These are phyloP conservation scores for Acronicta psi DNA, from an alignment of 2,888 invertebrate species.

Conservation along the genomic window DNA sequence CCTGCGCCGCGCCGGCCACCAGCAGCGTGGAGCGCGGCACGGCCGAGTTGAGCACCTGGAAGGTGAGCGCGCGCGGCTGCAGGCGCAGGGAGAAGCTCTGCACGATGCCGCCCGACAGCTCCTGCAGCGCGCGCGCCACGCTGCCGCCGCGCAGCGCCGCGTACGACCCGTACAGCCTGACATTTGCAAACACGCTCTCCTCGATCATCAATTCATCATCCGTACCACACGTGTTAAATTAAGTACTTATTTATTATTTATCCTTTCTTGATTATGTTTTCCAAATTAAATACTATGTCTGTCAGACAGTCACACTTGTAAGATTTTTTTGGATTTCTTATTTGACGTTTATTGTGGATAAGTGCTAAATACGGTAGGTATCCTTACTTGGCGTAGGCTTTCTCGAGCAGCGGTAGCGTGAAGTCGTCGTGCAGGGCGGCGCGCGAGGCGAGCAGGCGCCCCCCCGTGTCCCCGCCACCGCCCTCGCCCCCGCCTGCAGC, in stretches of 20 bases:
- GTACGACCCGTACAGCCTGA: conserved; percentile 92
- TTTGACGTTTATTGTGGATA: no score
- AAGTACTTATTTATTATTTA: no score
- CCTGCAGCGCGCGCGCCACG: conserved; percentile 92
- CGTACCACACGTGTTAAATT: no score
- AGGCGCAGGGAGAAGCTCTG: conserved; percentile 92
- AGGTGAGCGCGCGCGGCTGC: conserved; percentile 91
- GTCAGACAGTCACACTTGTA: no score
- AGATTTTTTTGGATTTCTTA: no score
- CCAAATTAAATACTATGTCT: no score
- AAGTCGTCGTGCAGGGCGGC: conserved; percentile 89
- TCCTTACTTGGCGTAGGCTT: conserved; percentile 94
- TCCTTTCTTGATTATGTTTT: no score
- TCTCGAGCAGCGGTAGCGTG: conserved; percentile 94
- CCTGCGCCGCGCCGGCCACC: conserved; percentile 81
- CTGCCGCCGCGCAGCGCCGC: conserved; percentile 88
- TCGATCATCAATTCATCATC: not conserved
- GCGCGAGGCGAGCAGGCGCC: conserved; percentile 89
- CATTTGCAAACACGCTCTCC: not conserved
- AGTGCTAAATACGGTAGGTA: not conserved
- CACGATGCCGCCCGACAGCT: conserved; percentile 93
- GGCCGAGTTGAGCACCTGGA: conserved; percentile 91
- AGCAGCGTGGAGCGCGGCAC: conserved; percentile 92
- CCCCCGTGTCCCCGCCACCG: no score
- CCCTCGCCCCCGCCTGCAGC: no score